Evolutionary conservation across 2,797 vertebrate genomes (phyloP).

Genomic region (Cynopterus sphinx): DNA sequence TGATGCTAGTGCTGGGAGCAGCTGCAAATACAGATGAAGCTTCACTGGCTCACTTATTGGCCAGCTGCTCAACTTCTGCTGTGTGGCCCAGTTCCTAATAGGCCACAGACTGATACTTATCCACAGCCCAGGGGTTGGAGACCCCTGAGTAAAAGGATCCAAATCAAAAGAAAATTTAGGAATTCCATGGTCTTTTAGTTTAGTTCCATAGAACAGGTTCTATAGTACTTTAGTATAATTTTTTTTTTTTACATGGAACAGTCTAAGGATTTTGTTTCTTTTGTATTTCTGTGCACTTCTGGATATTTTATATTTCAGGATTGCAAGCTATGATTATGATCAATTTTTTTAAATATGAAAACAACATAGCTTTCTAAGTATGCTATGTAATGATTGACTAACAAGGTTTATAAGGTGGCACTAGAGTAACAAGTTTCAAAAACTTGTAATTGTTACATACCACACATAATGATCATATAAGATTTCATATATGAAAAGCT

Average conservation of each 20-base stretch:
- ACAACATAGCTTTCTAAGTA: not conserved
- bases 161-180: not conserved
- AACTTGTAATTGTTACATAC: not conserved
- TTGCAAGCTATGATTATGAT: not conserved
- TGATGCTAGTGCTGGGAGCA: no score
- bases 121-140: no score
- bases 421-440: not conserved
- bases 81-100: no score
- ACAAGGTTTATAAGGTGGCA: not conserved
- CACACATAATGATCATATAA: not conserved
- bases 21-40: no score
- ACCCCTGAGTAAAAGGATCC: not conserved
- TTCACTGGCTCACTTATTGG: no score
- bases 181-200: rapidly evolving
- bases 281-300: not conserved
- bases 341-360: not conserved
- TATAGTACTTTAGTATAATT: not conserved
- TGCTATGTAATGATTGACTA: not conserved
- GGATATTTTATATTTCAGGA: not conserved
- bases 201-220: not conserved
- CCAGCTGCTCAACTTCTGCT: no score
- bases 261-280: not conserved
- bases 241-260: not conserved
- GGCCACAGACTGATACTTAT: no score
- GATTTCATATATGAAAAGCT: not conserved